Conservation (phyloP, 2,113 vertebrate genomes). For the Emydura subglobosa region DNA sequence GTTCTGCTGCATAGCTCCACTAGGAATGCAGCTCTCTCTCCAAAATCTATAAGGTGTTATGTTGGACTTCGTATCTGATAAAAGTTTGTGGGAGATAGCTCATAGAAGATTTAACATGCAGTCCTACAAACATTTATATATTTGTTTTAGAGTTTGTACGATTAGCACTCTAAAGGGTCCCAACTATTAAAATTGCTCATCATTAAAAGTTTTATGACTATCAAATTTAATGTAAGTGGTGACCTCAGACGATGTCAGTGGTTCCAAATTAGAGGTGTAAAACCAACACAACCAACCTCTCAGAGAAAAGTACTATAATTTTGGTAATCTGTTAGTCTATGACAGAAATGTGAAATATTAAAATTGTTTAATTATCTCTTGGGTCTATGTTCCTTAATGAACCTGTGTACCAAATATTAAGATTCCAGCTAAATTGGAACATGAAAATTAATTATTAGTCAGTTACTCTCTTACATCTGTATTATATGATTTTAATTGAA, state of each 20-base stretch:
- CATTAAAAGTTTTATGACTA: not conserved
- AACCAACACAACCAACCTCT: not conserved
- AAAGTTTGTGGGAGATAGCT: not conserved
- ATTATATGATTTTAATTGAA: not conserved
- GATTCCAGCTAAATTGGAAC: constrained; percentile 1
- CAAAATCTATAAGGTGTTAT: not conserved
- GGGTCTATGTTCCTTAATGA: not conserved
- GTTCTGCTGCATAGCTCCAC: fast-evolving
- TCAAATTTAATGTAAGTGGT: not conserved
- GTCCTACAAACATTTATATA: not conserved
- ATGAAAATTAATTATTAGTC: not conserved
- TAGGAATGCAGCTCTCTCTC: not conserved
- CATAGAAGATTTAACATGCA: not conserved
- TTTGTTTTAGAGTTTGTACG: not conserved
- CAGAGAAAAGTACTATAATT: not conserved
- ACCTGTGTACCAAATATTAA: not conserved
- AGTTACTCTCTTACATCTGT: not conserved
- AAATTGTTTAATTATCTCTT: not conserved
- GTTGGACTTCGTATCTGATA: not conserved
- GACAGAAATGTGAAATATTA: not conserved
- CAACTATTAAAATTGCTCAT: not conserved
- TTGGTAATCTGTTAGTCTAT: not conserved
- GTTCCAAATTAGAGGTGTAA: constrained; percentile 34
- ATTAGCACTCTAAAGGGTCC: not conserved
- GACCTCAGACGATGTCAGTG: not conserved